Evolutionary conservation across 2,888 invertebrate genomes (phyloP).

Genomic region (Leptopilina drosophilae): DNA sequence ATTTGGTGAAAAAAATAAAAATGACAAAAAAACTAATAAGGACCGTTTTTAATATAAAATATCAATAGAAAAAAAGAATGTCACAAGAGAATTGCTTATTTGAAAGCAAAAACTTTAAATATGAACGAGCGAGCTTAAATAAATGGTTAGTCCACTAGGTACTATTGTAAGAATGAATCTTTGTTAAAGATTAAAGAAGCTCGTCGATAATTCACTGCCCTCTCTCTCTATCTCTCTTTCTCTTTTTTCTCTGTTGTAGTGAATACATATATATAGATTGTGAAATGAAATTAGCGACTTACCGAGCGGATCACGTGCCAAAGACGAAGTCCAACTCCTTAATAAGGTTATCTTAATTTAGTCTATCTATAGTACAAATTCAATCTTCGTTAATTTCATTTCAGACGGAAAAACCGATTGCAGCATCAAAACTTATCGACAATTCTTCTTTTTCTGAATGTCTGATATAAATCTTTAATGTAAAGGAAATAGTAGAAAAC

Average conservation of each 20-base stretch:
- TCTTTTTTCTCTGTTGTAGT: background rate
- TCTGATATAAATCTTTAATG: too few relatives aligned
- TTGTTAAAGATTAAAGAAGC: conserved; percentile 35
- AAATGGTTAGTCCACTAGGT: conserved; percentile 4
- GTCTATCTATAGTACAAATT: conserved; percentile 3
- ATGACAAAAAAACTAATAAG: too few relatives aligned
- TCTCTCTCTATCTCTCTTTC: too few relatives aligned
- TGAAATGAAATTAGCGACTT: conserved; percentile 38
- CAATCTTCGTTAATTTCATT: conserved; percentile 21
- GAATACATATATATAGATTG: background rate
- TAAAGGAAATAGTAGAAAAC: too few relatives aligned
- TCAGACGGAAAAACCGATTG: background rate
- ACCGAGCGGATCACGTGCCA: conserved; percentile 36
- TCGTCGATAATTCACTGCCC: conserved; percentile 27
- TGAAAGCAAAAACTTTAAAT: background rate
- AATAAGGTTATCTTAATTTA: conserved; percentile 33
- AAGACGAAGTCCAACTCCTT: conserved; percentile 16
- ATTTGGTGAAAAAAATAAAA: too few relatives aligned
- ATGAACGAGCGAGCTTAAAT: background rate
- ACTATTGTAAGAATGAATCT: conserved; percentile 9
- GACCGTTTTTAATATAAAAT: background rate
- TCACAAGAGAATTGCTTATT: background rate
- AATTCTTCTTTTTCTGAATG: too few relatives aligned
- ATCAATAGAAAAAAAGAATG: background rate
- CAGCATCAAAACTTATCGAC: background rate